phyloP scores from a whole-genome alignment of 1,140 invertebrate species.

The Lasioglossum baleicum region DNA sequence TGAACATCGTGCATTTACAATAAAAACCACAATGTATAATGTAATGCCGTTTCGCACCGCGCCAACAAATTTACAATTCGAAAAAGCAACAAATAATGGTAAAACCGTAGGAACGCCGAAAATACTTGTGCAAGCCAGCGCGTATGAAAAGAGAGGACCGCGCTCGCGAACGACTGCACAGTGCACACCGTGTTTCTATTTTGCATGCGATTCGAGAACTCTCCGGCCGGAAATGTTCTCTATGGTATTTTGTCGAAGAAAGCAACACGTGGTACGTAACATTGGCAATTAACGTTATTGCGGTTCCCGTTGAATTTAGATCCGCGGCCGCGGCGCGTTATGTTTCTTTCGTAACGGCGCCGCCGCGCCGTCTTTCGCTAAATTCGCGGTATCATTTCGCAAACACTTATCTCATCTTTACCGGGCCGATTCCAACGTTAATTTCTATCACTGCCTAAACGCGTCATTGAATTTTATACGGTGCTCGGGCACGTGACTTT shows the following conservation, averaged over 20 bases:
- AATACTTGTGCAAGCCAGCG: no score
- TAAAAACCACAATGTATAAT: no score
- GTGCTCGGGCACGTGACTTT: no score
- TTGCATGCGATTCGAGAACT: background rate
- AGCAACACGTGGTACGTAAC: background rate
- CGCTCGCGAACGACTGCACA: background rate
- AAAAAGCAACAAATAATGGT: no score
- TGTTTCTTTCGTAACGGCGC: background rate
- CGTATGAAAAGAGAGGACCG: slow-evolving; percentile 11
- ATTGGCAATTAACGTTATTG: background rate
- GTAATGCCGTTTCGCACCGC: no score
- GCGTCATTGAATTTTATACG: background rate
- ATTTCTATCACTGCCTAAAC: no score
- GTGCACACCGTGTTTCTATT: background rate
- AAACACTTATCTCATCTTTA: background rate
- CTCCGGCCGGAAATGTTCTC: background rate
- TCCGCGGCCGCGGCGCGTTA: background rate
- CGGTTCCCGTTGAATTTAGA: background rate
- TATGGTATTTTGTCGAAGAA: background rate
- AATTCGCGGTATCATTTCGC: background rate
- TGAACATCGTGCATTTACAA: no score
- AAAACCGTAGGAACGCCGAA: no score
- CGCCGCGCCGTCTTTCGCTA: background rate
- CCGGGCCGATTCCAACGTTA: background rate
- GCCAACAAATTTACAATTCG: no score